phyloP scores from a whole-genome alignment of 2,888 invertebrate species.

The Brachynemurus nebulosus region DNA sequence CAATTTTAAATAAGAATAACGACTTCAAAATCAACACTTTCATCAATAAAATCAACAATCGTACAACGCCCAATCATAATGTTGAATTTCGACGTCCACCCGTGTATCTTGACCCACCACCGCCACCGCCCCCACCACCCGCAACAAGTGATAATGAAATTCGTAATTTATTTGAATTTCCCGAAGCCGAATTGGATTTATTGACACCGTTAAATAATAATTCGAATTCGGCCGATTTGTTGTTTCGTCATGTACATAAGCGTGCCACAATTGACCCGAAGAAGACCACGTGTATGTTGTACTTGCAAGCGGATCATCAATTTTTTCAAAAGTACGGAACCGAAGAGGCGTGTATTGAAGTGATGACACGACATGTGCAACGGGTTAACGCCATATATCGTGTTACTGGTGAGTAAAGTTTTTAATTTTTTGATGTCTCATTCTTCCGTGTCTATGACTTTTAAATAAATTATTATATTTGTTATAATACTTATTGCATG shows the following conservation, averaged over 20 bases:
- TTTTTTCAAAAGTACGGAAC: slow-evolving; percentile 90
- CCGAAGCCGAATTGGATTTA: too few relatives aligned
- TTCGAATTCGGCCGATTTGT: slow-evolving; percentile 15
- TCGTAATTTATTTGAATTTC: too few relatives aligned
- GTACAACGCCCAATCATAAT: not conserved
- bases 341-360: slow-evolving; percentile 88
- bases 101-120: too few relatives aligned
- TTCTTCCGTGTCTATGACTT: not conserved
- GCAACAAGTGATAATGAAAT: too few relatives aligned
- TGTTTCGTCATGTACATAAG: slow-evolving; percentile 47
- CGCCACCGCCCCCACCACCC: too few relatives aligned
- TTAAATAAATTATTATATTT: not conserved
- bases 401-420: slow-evolving; percentile 54
- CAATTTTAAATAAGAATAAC: not conserved
- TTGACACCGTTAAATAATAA: not conserved
- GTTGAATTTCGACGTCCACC: too few relatives aligned
- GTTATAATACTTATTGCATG: too few relatives aligned
- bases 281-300: slow-evolving; percentile 89
- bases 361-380: slow-evolving; percentile 89
- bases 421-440: not conserved
- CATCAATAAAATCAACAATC: not conserved
- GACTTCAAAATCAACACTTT: not conserved
- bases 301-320: slow-evolving; percentile 91
- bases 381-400: slow-evolving; percentile 81
- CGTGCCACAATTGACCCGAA: slow-evolving; percentile 64